Evolutionary conservation across 2,113 vertebrate genomes (phyloP).

Genomic region (Mionectes macconnelli): DNA sequence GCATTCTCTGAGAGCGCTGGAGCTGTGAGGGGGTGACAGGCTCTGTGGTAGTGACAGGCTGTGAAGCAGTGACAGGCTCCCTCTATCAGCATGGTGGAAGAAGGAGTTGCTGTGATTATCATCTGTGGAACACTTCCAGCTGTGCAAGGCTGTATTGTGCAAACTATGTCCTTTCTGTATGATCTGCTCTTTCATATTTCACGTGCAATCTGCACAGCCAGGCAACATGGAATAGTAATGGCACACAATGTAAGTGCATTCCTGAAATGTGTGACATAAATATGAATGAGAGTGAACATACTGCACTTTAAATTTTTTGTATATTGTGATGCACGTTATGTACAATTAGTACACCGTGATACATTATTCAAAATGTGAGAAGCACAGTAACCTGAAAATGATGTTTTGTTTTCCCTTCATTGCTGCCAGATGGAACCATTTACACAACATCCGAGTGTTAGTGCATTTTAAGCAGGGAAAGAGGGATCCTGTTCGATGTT

Average conservation of each 20-base stretch:
- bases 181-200: not conserved
- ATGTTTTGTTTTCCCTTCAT: constrained; percentile 48
- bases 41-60: not conserved
- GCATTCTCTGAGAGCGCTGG: not conserved
- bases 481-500: not conserved
- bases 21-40: not conserved
- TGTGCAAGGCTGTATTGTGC: rapidly evolving
- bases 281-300: constrained; percentile 5
- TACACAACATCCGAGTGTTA: constrained; percentile 3
- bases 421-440: constrained; percentile 61
- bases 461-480: constrained; percentile 44
- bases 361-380: constrained; percentile 49
- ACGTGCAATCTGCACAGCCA: not conserved
- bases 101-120: not conserved
- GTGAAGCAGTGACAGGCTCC: not conserved
- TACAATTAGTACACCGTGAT: constrained; percentile 37
- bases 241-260: not conserved
- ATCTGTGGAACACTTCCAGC: not conserved
- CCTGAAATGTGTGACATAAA: constrained; percentile 9
- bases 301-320: constrained; percentile 29
- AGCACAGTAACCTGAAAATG: constrained; percentile 46
- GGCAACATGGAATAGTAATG: not conserved
- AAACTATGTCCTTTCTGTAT: not conserved
- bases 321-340: not conserved
- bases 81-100: not conserved